A percentile compares a stretch with the other conserved stretches of the same genome.
Conservation (phyloP, 2,888 invertebrate genomes). For the Dicyrtoma fusca region DNA sequence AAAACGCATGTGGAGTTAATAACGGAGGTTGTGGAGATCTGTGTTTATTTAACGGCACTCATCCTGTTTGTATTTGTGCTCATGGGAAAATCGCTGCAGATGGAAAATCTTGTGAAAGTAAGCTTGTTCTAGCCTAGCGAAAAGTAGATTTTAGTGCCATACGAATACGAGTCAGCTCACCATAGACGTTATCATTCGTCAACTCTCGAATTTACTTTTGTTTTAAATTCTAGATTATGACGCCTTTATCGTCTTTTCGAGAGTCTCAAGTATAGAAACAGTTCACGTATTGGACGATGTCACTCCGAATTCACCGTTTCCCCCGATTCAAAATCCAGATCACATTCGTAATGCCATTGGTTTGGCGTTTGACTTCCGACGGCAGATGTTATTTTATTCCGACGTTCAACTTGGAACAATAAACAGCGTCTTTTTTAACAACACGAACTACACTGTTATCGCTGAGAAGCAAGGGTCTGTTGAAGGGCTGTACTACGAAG, state of each 20-base stretch:
- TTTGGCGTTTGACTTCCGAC: slow-evolving; percentile 75
- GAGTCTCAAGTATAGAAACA: slow-evolving; percentile 78
- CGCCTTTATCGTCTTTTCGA: slow-evolving; percentile 81
- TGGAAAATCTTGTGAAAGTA: slow-evolving; percentile 70
- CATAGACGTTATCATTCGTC: not conserved
- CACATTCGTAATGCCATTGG: slow-evolving; percentile 85
- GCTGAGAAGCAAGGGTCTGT: slow-evolving; percentile 80
- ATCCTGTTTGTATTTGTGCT: slow-evolving; percentile 76
- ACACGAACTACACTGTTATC: slow-evolving; percentile 69
- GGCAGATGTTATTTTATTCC: slow-evolving; percentile 77
- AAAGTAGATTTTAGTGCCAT: not conserved
- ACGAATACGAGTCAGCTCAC: not conserved
- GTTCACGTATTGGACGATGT: slow-evolving; percentile 72
- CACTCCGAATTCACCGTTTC: slow-evolving; percentile 75
- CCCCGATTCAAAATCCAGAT: slow-evolving; percentile 71
- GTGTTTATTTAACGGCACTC: slow-evolving; percentile 73
- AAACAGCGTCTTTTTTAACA: slow-evolving; percentile 79
- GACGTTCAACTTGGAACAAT: slow-evolving; percentile 86
- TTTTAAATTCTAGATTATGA: slow-evolving; percentile 67
- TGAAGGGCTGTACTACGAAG: slow-evolving; percentile 82
- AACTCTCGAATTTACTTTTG: not conserved
- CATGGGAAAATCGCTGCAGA: slow-evolving; percentile 74
- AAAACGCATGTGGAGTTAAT: slow-evolving; percentile 68
- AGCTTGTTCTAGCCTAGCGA: no score
- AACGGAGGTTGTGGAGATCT: slow-evolving; percentile 79